Evolutionary conservation across 2,797 vertebrate genomes (phyloP).

Genomic region (Typhlichthys eigenmanni): DNA sequence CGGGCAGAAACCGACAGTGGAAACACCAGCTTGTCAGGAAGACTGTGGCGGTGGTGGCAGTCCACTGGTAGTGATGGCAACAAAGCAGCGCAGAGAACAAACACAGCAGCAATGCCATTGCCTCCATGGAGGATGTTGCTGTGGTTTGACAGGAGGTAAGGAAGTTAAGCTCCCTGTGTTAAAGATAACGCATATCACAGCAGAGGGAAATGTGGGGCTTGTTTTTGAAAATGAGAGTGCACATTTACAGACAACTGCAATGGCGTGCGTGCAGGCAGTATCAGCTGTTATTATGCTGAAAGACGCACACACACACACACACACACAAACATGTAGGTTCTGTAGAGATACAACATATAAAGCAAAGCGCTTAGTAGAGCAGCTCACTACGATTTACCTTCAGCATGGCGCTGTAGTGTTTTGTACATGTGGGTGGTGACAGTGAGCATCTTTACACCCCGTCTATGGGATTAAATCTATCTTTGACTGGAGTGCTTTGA

Average conservation of each 20-base stretch:
- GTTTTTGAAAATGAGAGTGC: conserved; percentile 3
- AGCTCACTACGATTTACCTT: conserved; percentile 28
- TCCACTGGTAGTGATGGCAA: conserved; percentile 62
- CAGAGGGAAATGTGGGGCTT: not conserved
- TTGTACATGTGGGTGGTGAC: not conserved
- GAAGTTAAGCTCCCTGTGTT: conserved; percentile 44
- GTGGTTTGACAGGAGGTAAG: conserved; percentile 40
- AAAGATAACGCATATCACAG: conserved; percentile 37
- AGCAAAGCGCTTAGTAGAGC: conserved; percentile 12
- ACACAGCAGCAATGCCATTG: conserved; percentile 23
- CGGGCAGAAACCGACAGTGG: conserved; percentile 27
- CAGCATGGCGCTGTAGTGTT: conserved; percentile 12
- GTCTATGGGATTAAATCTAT: too few species aligned
- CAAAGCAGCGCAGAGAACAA: conserved; percentile 44
- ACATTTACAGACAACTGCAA: not conserved
- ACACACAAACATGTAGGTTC: not conserved
- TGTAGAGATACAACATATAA: conserved; percentile 1
- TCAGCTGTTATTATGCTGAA: too few species aligned
- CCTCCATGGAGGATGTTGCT: conserved; percentile 33
- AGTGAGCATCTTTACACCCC: too few species aligned
- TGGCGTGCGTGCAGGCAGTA: not conserved
- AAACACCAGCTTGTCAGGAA: conserved; percentile 46
- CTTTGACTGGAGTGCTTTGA: not conserved
- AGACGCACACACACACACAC: not conserved
- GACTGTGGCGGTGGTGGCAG: conserved; percentile 47